Evolutionary conservation across 2,113 vertebrate species (phyloP).

Genomic region (Addax nasomaculatus): DNA sequence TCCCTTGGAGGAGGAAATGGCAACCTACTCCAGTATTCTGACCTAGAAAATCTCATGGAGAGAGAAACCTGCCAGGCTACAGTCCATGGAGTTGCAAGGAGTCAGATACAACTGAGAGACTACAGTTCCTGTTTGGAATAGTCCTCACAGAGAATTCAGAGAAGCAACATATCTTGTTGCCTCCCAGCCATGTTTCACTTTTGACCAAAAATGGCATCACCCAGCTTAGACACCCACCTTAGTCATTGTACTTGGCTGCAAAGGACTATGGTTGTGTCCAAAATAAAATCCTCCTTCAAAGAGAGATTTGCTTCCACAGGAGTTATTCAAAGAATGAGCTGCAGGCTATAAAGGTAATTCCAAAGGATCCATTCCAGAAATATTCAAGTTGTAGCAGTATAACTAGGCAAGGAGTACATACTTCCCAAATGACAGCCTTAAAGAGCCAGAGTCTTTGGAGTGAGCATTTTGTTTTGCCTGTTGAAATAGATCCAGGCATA

Average conservation of each 20-base stretch:
- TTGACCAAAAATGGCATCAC: constrained; percentile 48
- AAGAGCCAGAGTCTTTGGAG: not conserved
- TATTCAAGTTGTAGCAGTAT: not conserved
- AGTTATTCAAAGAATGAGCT: constrained; percentile 46
- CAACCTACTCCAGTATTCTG: not conserved
- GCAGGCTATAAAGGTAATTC: constrained; percentile 1
- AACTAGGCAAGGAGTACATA: not conserved
- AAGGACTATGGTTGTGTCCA: not conserved
- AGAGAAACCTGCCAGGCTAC: not conserved
- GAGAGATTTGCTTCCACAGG: not conserved
- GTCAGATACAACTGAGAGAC: not conserved
- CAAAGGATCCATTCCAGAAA: not conserved
- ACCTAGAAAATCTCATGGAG: not conserved
- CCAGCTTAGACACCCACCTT: not conserved
- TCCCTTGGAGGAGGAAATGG: not conserved
- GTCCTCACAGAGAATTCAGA: not conserved
- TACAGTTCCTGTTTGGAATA: not conserved
- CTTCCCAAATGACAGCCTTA: not conserved
- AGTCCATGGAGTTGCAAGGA: not conserved
- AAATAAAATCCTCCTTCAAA: constrained; percentile 36
- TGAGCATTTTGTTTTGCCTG: not conserved
- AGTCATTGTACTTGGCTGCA: constrained; percentile 4
- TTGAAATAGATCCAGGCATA: not conserved
- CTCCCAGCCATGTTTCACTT: not conserved
- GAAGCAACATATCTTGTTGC: not conserved